These are phyloP conservation scores for Cassiopea andromeda DNA, from an alignment of 30 jellyfish, hydroid and myxozoan species.

Conservation along the genomic window DNA sequence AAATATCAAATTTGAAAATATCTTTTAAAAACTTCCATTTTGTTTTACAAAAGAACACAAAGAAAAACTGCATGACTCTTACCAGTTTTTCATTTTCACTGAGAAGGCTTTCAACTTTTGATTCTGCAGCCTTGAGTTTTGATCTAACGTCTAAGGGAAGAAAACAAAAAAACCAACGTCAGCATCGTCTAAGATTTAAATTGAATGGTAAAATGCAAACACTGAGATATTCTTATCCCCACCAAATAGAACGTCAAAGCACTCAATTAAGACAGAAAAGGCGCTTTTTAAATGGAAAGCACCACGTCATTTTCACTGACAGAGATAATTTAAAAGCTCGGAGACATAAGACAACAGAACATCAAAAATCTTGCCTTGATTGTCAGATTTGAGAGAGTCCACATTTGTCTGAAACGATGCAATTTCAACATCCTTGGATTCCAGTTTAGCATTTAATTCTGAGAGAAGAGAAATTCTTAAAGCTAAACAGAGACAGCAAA, in stretches of 20 bases:
- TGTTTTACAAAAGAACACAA: too few species aligned
- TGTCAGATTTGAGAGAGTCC: slow-evolving; percentile 53
- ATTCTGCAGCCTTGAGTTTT: slow-evolving; percentile 75
- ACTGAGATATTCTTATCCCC: too few species aligned
- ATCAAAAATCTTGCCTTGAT: slow-evolving; percentile 49
- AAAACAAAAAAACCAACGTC: not conserved
- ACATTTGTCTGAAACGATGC: slow-evolving; percentile 37
- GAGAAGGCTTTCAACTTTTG: slow-evolving; percentile 42
- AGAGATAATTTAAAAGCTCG: too few species aligned
- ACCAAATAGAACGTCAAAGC: too few species aligned
- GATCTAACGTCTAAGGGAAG: slow-evolving; percentile 43
- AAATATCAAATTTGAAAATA: too few species aligned
- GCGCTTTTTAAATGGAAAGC: too few species aligned
- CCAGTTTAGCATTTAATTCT: slow-evolving; percentile 70
- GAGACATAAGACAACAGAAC: too few species aligned
- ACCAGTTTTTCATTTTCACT: slow-evolving; percentile 75
- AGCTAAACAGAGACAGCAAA: not conserved
- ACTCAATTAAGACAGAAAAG: too few species aligned
- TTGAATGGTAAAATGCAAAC: too few species aligned
- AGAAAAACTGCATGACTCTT: not conserved
- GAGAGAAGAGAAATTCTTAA: slow-evolving; percentile 9
- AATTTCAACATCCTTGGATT: slow-evolving; percentile 61
- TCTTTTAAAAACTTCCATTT: too few species aligned
- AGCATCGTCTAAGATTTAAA: not conserved
- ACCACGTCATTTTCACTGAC: too few species aligned